Evolutionary conservation across 1,140 invertebrate genomes (phyloP).

Genomic region (Drosophila gunungcola): DNA sequence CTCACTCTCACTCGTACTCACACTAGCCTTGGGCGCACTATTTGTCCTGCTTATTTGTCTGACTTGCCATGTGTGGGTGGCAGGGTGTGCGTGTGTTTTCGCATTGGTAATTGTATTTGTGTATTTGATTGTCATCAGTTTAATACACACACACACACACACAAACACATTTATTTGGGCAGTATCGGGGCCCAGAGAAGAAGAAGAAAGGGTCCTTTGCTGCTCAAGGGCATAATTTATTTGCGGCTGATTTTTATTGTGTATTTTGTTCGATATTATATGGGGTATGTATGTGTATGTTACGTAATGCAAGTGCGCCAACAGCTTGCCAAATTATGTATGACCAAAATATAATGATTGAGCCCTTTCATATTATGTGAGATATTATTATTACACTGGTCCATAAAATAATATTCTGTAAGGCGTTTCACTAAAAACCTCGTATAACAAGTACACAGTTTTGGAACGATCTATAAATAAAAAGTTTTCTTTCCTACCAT

Average conservation of each 20-base stretch:
- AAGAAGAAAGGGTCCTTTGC: constrained; percentile 31
- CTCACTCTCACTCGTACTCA: background rate
- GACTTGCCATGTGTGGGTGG: constrained; percentile 49
- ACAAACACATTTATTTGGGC: constrained; percentile 12
- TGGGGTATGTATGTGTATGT: constrained; percentile 38
- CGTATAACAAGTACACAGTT: background rate
- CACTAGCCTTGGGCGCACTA: constrained; percentile 37
- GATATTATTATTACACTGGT: constrained; percentile 50
- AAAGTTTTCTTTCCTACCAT: too few relatives aligned
- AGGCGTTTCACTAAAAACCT: background rate
- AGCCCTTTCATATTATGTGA: constrained; percentile 51
- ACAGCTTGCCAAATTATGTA: constrained; percentile 70
- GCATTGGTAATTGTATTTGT: constrained; percentile 82
- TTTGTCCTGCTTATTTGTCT: constrained; percentile 74
- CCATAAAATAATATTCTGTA: background rate
- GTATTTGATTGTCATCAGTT: constrained; percentile 81
- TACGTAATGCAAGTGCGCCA: constrained; percentile 55
- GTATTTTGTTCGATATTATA: constrained; percentile 77
- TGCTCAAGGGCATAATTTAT: constrained; percentile 80
- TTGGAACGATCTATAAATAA: too few relatives aligned
- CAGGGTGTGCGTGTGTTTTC: constrained; percentile 49
- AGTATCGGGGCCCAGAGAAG: constrained; percentile 17
- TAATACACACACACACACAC: constrained; percentile 57
- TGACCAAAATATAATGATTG: constrained; percentile 42
- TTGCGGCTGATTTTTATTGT: constrained; percentile 81